These are phyloP conservation scores for Orthochromis indermauri DNA, from an alignment of 2,113 vertebrate species.

Conservation along the genomic window DNA sequence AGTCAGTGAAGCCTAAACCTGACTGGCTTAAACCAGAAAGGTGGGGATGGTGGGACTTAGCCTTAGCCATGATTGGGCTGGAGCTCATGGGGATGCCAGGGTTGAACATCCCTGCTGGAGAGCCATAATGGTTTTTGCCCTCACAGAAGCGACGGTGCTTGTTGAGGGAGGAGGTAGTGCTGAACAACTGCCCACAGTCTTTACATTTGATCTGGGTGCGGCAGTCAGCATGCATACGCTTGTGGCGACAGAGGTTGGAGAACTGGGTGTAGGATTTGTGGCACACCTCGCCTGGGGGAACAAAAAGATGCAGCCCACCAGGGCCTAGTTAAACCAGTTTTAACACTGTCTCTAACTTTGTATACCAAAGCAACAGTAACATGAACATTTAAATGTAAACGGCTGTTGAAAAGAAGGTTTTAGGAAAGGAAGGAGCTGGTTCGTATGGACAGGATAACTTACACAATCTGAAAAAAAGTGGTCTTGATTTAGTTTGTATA, in stretches of 20 bases:
- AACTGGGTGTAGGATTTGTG: conserved; percentile 99
- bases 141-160: conserved; percentile 99
- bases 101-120: conserved; percentile 81
- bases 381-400: conserved; percentile 4
- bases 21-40: conserved; percentile 80
- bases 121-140: conserved; percentile 95
- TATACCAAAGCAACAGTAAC: conserved; percentile 56
- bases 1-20: conserved; percentile 85
- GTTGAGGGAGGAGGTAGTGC: conserved; percentile 99
- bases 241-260: conserved; percentile 99
- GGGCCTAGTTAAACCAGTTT: conserved; percentile 79
- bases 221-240: conserved; percentile 99
- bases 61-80: conserved; percentile 88
- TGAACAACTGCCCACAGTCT: conserved; percentile 99
- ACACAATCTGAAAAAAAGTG: background rate
- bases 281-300: conserved; percentile 95
- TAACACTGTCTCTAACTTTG: conserved; percentile 73
- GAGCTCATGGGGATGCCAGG: conserved; percentile 88
- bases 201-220: conserved; percentile 99
- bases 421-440: background rate
- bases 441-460: background rate
- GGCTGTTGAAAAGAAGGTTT: background rate
- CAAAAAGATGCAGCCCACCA: conserved; percentile 66
- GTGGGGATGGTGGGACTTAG: conserved; percentile 77
- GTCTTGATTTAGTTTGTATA: background rate